Conservation (phyloP, 2,888 invertebrate genomes). For the Eupelmus urozonus region DNA sequence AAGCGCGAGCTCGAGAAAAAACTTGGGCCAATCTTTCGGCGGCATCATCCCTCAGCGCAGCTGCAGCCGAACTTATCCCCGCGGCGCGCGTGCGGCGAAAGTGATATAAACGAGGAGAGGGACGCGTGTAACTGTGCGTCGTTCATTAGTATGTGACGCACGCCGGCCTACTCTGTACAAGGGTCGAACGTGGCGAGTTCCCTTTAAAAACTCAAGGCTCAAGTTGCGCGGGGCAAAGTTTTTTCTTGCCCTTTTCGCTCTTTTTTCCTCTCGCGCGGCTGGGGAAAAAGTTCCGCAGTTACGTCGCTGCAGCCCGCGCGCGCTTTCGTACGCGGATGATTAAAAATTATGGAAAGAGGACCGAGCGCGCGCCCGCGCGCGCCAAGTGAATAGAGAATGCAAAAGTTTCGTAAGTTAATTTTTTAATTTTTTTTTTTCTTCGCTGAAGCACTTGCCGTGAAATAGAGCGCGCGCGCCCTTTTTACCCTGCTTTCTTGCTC, state of each 20-base stretch:
- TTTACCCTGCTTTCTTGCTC: no score
- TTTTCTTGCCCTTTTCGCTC: not conserved
- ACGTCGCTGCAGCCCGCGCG: not conserved
- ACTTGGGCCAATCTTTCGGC: constrained; percentile 28
- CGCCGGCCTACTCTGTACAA: not conserved
- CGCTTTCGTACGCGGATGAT: no score
- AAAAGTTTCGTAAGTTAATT: constrained; percentile 35
- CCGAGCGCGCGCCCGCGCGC: no score
- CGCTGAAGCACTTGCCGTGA: no score
- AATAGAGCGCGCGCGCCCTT: no score
- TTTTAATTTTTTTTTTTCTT: not conserved
- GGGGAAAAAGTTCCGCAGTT: not conserved
- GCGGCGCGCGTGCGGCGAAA: constrained; percentile 17
- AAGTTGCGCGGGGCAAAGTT: constrained; percentile 21
- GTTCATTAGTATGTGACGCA: constrained; percentile 59
- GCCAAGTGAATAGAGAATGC: constrained; percentile 46
- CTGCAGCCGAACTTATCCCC: constrained; percentile 4
- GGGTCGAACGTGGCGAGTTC: constrained; percentile 19
- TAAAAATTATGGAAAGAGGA: constrained; percentile 56
- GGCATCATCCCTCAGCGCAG: not conserved
- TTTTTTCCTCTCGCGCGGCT: not conserved
- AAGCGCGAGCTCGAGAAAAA: not conserved
- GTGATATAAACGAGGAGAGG: constrained; percentile 52
- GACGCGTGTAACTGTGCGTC: constrained; percentile 25
- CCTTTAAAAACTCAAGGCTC: constrained; percentile 42